Percentiles rank a stretch among this genome's conserved stretches.
Conservation (phyloP, 2,113 vertebrate species). For the Macroglossus sobrinus region DNA sequence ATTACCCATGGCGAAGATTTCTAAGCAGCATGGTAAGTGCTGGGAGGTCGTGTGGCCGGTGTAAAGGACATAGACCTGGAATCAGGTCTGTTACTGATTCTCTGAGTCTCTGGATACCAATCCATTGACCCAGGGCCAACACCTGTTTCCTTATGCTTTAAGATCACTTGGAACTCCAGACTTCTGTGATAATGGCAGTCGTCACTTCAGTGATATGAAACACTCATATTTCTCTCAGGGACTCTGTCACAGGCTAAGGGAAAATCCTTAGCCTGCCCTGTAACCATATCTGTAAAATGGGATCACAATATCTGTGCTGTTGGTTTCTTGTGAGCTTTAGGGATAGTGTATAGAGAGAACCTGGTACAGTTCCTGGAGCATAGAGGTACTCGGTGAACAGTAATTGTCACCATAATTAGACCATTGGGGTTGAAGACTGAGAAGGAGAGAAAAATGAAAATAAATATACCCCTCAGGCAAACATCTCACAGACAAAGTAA, state of each 20-base stretch:
- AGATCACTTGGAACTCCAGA: not conserved
- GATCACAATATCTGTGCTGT: not conserved
- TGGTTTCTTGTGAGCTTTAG: not conserved
- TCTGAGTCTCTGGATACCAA: not conserved
- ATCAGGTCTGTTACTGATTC: not conserved
- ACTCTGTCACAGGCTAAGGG: not conserved
- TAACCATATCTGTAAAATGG: not conserved
- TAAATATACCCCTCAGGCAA: not conserved
- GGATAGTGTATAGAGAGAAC: not conserved
- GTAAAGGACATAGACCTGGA: not conserved
- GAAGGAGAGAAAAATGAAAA: not conserved
- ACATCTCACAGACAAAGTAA: not conserved
- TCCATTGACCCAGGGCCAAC: not conserved
- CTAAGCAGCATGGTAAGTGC: not conserved
- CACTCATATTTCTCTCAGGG: not conserved
- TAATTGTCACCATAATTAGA: not conserved
- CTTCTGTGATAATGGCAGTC: not conserved
- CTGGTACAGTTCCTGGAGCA: not conserved
- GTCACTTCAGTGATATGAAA: not conserved
- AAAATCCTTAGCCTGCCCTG: not conserved
- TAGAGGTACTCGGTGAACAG: rapidly evolving
- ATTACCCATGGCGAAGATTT: not conserved
- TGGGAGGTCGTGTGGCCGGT: not conserved
- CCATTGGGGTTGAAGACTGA: not conserved
- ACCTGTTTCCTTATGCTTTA: not conserved